These are phyloP conservation scores for Rhodinocichla rosea DNA, from an alignment of 2,113 vertebrate species.

Conservation along the genomic window DNA sequence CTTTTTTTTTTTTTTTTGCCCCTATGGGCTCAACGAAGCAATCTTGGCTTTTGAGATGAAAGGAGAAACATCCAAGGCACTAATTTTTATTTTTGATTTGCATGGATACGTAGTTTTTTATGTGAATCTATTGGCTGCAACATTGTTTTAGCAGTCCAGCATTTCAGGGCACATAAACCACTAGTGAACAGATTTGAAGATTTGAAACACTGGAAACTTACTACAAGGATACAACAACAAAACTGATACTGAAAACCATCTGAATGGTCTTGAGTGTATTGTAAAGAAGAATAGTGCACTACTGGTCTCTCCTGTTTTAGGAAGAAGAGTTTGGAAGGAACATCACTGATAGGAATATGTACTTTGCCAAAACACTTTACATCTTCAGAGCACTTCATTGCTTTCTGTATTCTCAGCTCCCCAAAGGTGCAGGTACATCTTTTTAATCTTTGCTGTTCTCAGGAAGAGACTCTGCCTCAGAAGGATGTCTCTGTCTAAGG, in stretches of 20 bases:
- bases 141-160: not conserved
- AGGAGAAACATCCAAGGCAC: not conserved
- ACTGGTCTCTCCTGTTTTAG: not conserved
- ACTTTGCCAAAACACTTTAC: not conserved
- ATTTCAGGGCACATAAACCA: not conserved
- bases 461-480: not conserved
- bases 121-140: not conserved
- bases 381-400: not conserved
- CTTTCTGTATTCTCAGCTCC: not conserved
- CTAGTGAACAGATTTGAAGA: not conserved
- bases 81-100: not conserved
- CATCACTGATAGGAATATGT: not conserved
- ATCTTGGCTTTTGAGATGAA: not conserved
- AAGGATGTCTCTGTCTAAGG: not conserved
- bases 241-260: not conserved
- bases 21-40: not conserved
- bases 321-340: not conserved
- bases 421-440: not conserved
- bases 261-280: not conserved
- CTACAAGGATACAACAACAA: not conserved
- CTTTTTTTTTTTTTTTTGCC: not conserved
- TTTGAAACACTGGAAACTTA: not conserved
- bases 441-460: not conserved
- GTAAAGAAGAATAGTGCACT: not conserved
- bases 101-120: not conserved